phyloP scores from a whole-genome alignment of 2,113 vertebrate species.

The Pholis gunnellus region DNA sequence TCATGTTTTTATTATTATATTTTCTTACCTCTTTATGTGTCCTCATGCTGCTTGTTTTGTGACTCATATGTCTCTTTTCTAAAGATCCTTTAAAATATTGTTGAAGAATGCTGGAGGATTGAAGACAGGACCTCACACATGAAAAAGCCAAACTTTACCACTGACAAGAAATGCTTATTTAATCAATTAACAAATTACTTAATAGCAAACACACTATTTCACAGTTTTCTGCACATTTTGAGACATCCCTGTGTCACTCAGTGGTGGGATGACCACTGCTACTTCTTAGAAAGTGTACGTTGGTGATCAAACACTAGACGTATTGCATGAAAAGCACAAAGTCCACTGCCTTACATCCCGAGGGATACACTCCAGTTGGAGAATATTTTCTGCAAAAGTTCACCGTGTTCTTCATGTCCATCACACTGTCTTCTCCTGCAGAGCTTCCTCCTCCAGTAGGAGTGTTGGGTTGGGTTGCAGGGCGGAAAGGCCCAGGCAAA shows the following conservation, averaged over 20 bases:
- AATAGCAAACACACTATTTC: neutral
- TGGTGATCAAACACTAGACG: neutral
- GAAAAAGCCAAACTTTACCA: conserved; percentile 80
- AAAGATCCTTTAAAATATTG: neutral
- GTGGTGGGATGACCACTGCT: too few relatives aligned
- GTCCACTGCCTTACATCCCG: neutral
- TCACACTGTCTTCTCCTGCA: neutral
- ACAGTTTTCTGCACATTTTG: neutral
- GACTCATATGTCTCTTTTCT: neutral
- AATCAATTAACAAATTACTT: neutral
- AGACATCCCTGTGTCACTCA: neutral
- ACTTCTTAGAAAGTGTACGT: neutral
- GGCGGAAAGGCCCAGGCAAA: conserved; percentile 57
- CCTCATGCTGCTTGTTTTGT: neutral
- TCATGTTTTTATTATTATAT: neutral
- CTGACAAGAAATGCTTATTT: neutral
- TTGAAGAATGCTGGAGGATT: conserved; percentile 46
- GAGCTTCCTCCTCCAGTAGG: conserved; percentile 42
- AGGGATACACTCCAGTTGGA: neutral
- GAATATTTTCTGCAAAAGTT: neutral
- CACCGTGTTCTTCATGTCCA: neutral
- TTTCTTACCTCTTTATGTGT: neutral
- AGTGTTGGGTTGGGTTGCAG: conserved; percentile 54
- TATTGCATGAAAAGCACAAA: neutral
- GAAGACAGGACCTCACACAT: conserved; percentile 80